These are phyloP conservation scores for Tetragnatha versicolor DNA, from an alignment of 1,140 invertebrate genomes.

Conservation along the genomic window DNA sequence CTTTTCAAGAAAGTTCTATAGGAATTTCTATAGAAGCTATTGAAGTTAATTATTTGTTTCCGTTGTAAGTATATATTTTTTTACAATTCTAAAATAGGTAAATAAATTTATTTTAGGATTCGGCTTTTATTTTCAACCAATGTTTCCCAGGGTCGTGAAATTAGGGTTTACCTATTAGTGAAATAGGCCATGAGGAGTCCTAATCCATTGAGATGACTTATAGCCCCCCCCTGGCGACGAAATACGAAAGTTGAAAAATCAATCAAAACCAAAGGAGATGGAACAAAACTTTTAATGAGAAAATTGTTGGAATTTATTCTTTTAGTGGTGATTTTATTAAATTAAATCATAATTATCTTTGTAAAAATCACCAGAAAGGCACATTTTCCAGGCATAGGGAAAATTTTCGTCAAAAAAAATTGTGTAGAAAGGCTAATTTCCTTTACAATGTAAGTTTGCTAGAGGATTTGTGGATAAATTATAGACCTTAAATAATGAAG, in stretches of 20 bases:
- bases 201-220: not conserved
- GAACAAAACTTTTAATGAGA: no score
- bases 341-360: no score
- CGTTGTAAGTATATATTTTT: constrained; percentile 7
- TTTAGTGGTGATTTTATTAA: no score
- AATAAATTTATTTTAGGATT: not conserved
- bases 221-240: not conserved
- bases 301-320: no score
- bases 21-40: not conserved
- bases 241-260: not conserved
- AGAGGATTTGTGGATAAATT: no score
- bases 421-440: no score
- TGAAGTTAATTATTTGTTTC: constrained; percentile 22
- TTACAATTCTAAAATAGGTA: not conserved
- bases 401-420: no score
- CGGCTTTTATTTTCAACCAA: not conserved
- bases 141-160: not conserved
- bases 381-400: no score
- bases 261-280: no score
- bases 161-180: not conserved
- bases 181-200: not conserved
- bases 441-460: no score
- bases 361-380: no score
- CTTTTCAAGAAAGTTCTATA: not conserved
- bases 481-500: no score